These are phyloP conservation scores for Chelon labrosus DNA, from an alignment of 2,797 vertebrate species.

Conservation along the genomic window DNA sequence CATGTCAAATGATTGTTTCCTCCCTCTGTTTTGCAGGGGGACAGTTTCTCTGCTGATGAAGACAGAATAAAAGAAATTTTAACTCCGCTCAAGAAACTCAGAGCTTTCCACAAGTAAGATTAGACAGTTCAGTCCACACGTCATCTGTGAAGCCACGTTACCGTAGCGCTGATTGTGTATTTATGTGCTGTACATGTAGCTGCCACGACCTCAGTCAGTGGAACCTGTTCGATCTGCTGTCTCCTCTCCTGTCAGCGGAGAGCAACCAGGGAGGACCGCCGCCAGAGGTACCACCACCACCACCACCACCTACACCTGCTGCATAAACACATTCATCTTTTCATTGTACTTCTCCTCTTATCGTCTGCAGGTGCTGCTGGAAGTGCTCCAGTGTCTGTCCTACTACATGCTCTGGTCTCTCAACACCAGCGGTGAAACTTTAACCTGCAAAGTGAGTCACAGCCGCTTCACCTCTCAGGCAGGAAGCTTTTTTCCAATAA, in stretches of 20 bases:
- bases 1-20: not conserved
- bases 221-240: conserved; percentile 86
- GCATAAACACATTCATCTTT: not conserved
- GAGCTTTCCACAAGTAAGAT: conserved; percentile 91
- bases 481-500: no score
- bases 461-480: not conserved
- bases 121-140: not conserved
- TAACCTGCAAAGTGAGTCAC: conserved; percentile 85
- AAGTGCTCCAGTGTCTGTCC: conserved; percentile 88
- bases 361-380: conserved; percentile 84
- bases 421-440: conserved; percentile 77
- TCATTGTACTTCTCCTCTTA: not conserved
- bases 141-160: not conserved
- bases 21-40: conserved; percentile 72
- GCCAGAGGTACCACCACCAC: conserved; percentile 78
- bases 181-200: conserved; percentile 65
- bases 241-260: conserved; percentile 83
- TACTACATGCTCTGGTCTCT: conserved; percentile 91
- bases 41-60: conserved; percentile 73
- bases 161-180: not conserved
- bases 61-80: conserved; percentile 75
- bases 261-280: conserved; percentile 74
- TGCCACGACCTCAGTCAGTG: conserved; percentile 90
- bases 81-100: conserved; percentile 85
- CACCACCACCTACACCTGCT: not conserved